phyloP scores from a whole-genome alignment of 2,113 vertebrate species.

The Reinhardtius hippoglossoides region DNA sequence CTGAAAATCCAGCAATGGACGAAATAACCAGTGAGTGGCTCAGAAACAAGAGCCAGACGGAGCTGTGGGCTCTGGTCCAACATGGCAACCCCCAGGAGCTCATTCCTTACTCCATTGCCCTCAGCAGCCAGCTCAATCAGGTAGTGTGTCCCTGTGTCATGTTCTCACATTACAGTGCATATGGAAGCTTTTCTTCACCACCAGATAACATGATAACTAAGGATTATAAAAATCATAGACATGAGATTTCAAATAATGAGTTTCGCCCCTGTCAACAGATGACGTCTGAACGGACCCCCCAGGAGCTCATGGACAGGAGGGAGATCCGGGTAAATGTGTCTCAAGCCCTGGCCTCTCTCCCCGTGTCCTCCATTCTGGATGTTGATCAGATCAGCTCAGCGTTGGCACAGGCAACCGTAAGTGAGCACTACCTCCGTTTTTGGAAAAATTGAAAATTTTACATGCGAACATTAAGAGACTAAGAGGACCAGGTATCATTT shows the following conservation, averaged over 20 bases:
- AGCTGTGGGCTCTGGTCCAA: conserved; percentile 75
- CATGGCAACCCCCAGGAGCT: conserved; percentile 82
- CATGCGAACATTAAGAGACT: no score
- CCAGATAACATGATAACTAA: neutral
- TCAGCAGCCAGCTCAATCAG: conserved; percentile 83
- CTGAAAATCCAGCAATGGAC: conserved; percentile 38
- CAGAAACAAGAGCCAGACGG: conserved; percentile 74
- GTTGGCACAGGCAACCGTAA: conserved; percentile 78
- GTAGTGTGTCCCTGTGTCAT: conserved; percentile 40
- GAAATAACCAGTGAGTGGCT: conserved; percentile 69
- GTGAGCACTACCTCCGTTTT: conserved; percentile 8
- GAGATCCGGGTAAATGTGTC: conserved; percentile 77
- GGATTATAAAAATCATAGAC: neutral
- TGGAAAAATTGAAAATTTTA: no score
- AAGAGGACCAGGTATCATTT: no score
- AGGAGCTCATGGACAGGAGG: conserved; percentile 65
- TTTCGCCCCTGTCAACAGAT: conserved; percentile 58
- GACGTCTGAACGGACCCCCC: conserved; percentile 17
- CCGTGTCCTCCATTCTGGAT: conserved; percentile 75
- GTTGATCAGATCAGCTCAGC: conserved; percentile 82
- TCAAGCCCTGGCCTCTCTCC: conserved; percentile 75
- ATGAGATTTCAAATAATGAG: neutral
- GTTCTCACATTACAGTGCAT: neutral
- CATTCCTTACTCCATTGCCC: conserved; percentile 78
- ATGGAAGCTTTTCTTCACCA: neutral